These are phyloP conservation scores for Myotis vivesi DNA, from an alignment of 2,797 vertebrate genomes.

Conservation along the genomic window DNA sequence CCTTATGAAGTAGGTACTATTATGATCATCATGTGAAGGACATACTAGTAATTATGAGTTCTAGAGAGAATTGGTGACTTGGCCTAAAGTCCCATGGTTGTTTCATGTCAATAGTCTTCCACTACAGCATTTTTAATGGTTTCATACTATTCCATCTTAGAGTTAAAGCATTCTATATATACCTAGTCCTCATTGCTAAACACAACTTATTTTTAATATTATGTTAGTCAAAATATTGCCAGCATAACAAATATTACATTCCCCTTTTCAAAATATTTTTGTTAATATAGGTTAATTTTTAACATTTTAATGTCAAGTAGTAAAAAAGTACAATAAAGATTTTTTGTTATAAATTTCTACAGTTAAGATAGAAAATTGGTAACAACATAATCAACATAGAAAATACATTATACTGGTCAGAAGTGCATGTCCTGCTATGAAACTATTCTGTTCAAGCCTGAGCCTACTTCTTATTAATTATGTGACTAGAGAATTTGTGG, in stretches of 20 bases:
- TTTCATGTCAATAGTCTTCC: background rate
- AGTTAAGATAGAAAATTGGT: background rate
- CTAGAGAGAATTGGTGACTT: background rate
- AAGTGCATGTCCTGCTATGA: background rate
- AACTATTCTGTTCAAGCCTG: background rate
- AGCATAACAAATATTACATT: background rate
- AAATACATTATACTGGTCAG: background rate
- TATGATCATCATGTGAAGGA: background rate
- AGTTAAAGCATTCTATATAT: background rate
- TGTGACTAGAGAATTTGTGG: background rate
- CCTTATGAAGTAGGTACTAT: background rate
- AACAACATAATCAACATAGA: background rate
- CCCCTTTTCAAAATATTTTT: background rate
- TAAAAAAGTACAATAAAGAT: background rate
- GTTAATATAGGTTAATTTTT: background rate
- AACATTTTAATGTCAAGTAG: background rate
- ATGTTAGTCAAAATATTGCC: background rate
- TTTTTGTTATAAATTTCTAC: background rate
- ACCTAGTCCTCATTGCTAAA: background rate
- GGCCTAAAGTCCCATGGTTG: background rate
- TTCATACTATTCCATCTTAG: background rate
- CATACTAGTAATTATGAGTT: background rate
- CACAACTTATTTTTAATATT: background rate
- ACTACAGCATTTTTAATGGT: background rate
- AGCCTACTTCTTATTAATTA: background rate